Evolutionary conservation across 2,888 invertebrate species (phyloP), one percentile per base, ranked within the genome.

Genomic region (Aporophyla lueneburgensis): DNA sequence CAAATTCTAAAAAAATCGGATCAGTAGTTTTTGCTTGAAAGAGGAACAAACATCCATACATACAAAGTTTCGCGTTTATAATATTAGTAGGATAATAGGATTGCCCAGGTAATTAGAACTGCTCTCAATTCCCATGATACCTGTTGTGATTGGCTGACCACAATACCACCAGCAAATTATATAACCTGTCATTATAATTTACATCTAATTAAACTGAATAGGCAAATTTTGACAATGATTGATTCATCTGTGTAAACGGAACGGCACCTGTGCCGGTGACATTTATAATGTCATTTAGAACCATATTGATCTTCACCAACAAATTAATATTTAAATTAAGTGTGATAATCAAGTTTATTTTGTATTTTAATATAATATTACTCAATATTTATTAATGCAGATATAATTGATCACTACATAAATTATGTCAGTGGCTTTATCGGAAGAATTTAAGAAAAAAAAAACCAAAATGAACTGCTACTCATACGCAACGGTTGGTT

Each of bases 321-420:
- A 7, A 51, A 77, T 70, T 77, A 70, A 63, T 63, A 70, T 77
- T 56, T 7, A 51, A 70, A 78, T 70, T 56, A 63, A 78, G 6
- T 40, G 46, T 76, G 12, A 61, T 53, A 16, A n/a, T 49, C n/a
- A 10, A 56, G 27, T 62, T 19, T 14, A 53, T 66, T 51, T 74
- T 14, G 3, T 51, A 7, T 4, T 33, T 16, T 12, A 40, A 46
- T 16, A 33, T 40, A 9, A 73, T 54, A 54, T 62, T 76, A 61
- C 53, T 2, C 53, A 58, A 56, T 33, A 72, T 33, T 71, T 33
- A 46, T 72, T 63, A 56, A 46, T 46, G 16, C 0, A 72, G 2
- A 40, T 27, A 56, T 49, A 33, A 56, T 53, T 54, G 6, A 33
- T 46, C 9, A 54, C 1, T 12, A 9, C 33, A 2, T 6, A 49